A percentile compares a stretch with the other conserved stretches of the same genome.
Evolutionary conservation across 2,113 vertebrate genomes (phyloP).

Genomic region (rabbit (Oryctolagus cuniculus)): DNA sequence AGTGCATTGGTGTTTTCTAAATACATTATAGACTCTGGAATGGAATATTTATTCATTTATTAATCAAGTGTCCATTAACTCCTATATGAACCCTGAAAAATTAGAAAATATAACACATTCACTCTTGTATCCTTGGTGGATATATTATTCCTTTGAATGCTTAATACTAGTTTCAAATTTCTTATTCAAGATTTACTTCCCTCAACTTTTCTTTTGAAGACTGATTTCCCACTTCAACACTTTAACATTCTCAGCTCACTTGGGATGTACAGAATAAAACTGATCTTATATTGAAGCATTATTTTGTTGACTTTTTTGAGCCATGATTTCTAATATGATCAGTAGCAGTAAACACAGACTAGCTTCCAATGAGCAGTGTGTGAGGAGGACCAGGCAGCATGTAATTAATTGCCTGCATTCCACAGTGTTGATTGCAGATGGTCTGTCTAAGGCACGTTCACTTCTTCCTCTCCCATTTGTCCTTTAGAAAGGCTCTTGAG

Average conservation of each 20-base stretch:
- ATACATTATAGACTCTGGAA: neutral
- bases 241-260: neutral
- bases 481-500: neutral
- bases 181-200: neutral
- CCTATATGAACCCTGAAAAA: neutral
- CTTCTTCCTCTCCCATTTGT: neutral
- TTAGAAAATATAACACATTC: neutral
- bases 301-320: neutral
- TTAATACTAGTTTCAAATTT: neutral
- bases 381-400: too few species aligned
- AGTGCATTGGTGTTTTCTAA: neutral
- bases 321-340: neutral
- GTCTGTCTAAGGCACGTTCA: neutral
- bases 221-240: neutral
- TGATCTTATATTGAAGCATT: too few species aligned
- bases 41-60: neutral
- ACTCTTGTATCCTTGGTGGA: neutral
- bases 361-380: rapidly evolving
- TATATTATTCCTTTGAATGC: neutral
- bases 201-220: neutral
- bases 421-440: too few species aligned
- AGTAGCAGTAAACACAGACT: neutral
- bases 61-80: neutral
- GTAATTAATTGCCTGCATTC: rapidly evolving
- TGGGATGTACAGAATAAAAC: neutral